phyloP scores from a whole-genome alignment of 2,797 vertebrate genomes.

The Yasuhikotakia modesta region DNA sequence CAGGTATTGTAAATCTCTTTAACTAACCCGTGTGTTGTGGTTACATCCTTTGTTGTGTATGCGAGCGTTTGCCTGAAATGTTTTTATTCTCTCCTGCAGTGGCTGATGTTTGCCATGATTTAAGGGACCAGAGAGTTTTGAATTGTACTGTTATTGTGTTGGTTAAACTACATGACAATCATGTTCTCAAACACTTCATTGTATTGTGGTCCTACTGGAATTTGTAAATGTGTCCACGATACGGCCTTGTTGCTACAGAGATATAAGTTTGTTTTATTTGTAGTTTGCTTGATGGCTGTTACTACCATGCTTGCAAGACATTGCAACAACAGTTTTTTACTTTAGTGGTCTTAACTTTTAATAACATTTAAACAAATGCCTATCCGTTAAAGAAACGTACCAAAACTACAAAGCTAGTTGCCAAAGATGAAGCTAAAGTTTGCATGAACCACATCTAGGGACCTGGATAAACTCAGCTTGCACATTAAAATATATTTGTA shows the following conservation, averaged over 20 bases:
- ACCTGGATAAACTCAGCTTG: too few relatives aligned
- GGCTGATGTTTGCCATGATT: constrained; percentile 62
- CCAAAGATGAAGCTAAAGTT: too few relatives aligned
- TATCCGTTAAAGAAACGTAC: too few relatives aligned
- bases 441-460: too few relatives aligned
- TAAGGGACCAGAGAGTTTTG: constrained; percentile 41
- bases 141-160: neutral
- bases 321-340: neutral
- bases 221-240: constrained; percentile 19
- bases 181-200: neutral
- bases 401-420: too few relatives aligned
- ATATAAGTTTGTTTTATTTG: neutral
- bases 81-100: constrained; percentile 53
- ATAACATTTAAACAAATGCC: neutral
- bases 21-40: neutral
- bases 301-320: neutral
- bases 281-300: neutral
- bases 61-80: constrained; percentile 9
- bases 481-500: neutral
- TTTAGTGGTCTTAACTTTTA: neutral
- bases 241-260: neutral
- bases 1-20: constrained; percentile 48
- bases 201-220: neutral
- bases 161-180: neutral
- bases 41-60: neutral